Evolutionary conservation across 92 coral and sea anemone genomes (phyloP), one percentile per base, ranked within the genome.

Genomic region (Meandrina meandrites): DNA sequence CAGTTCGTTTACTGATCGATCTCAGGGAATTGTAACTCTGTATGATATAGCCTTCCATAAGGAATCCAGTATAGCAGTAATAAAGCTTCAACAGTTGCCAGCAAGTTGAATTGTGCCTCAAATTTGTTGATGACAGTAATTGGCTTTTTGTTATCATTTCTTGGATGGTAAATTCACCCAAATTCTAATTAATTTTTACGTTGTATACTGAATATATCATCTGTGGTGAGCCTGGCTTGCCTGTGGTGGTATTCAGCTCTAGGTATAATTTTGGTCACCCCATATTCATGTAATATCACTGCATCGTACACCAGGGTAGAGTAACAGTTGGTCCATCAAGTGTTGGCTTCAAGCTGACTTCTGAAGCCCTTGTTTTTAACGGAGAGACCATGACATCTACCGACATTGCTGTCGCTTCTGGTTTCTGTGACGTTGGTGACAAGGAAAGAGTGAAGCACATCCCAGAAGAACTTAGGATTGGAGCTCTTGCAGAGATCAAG

Each of bases 241-340:
- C 68, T 60, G 68, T 24, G n/a, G 68, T 60, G 68, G 68, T 60
- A 48, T 13, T 48, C 9, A 45, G 48, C 48, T 45, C 4, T 45
- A 45, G 48, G 8, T 8, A 45, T 8, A 45, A n/a, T n/a, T n/a
- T n/a, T n/a, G n/a, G n/a, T n/a, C n/a, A n/a, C n/a, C n/a, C n/a
- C n/a, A n/a, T n/a, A n/a, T n/a, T n/a, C n/a, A n/a, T 40, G 45
- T 40, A 2, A 40, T 40, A 40, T 40, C 45, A n/a, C n/a, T n/a
- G n/a, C n/a, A n/a, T n/a, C n/a, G n/a, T 76, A 12, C 76, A 1
- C 12, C 76, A 85, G 86, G 90, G 73, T 60, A 75, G 57, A 31
- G 51, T 94, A 19, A 81, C 89, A n/a, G 93, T 97, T 89, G 99
- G 99, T 17, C 99, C 99, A 21, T 34, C 78, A 4, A 93, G 99